Base-by-base conservation (phyloP, 2,797 vertebrate species). In the Hemitrygon akajei region DNA sequence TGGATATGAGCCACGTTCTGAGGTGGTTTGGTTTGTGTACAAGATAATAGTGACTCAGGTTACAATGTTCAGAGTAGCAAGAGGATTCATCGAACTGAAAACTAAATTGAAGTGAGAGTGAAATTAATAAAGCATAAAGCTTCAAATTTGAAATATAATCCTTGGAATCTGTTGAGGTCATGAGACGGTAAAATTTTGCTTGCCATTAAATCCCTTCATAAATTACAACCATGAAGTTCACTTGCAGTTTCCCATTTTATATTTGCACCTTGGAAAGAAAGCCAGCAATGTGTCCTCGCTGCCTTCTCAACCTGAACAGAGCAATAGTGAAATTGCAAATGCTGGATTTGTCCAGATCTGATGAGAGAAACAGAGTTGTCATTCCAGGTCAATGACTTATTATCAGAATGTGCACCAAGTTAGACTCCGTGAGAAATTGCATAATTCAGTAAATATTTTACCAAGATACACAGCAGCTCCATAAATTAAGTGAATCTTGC, bases 391-490 rank as follows among this genome's bases (percentile, higher is more conserved):
- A 69, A 69, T 69, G 66, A 69, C 11, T 66, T 12, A 3, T 69
- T 14, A 69, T 69, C 66, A 69, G 66, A 69, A 69, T 69, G 4
- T n/a, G 58, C 16, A 63, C 14, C 27, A 30, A 30, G 30, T 5
- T 63, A 7, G 30, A 9, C 6, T 20, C 84, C 5, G 6, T 63
- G 58, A 87, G 16, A 34, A 87, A 34, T 66, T 14, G 0, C 34
- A 58, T 6, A 87, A 87, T 63, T 87, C 84, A 87, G 84, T 66
- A 66, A 87, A 66, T 87, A 66, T 20, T 34, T 87, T 66, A 66
- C 30, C 30, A 34, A 66, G 1, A 1, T 7, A 47, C 58, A 30
- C 30, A 66, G 30, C 27, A 9, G 58, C 60, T 66, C n/a, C 22
- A 0, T 6, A 34, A 87, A 87, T n/a, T 30, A 34, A 87, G 22